Conservation (phyloP, 2,113 vertebrate genomes). For the Dinomys branickii region DNA sequence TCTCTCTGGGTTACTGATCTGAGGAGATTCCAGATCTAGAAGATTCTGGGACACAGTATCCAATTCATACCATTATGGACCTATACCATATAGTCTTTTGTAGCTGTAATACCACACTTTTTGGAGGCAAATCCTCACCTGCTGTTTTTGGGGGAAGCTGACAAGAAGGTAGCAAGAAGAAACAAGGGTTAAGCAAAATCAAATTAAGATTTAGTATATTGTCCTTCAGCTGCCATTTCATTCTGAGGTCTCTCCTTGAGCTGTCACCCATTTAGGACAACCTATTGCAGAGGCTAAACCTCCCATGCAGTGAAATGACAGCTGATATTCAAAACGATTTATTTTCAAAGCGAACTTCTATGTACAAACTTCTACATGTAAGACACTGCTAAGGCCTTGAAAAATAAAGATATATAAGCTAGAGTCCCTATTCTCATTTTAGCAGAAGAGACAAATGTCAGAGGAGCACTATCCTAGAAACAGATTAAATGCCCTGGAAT, state of each 20-base stretch:
- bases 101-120: background rate
- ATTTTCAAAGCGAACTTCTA: background rate
- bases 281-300: background rate
- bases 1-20: background rate
- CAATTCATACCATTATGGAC: background rate
- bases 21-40: background rate
- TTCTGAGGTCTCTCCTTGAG: background rate
- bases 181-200: background rate
- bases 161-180: background rate
- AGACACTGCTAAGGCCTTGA: background rate
- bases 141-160: background rate
- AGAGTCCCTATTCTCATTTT: background rate
- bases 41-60: background rate
- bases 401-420: background rate
- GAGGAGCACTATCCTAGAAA: background rate
- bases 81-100: background rate
- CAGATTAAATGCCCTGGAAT: background rate
- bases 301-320: background rate
- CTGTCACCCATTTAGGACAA: background rate
- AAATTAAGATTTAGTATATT: background rate
- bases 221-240: slow-evolving; percentile 3
- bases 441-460: slow-evolving; percentile 21
- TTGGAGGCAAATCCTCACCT: background rate
- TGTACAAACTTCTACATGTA: background rate
- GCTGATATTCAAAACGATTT: background rate